Conservation (phyloP, 2,113 vertebrate genomes). For the Machaerirhynchus nigripectus region DNA sequence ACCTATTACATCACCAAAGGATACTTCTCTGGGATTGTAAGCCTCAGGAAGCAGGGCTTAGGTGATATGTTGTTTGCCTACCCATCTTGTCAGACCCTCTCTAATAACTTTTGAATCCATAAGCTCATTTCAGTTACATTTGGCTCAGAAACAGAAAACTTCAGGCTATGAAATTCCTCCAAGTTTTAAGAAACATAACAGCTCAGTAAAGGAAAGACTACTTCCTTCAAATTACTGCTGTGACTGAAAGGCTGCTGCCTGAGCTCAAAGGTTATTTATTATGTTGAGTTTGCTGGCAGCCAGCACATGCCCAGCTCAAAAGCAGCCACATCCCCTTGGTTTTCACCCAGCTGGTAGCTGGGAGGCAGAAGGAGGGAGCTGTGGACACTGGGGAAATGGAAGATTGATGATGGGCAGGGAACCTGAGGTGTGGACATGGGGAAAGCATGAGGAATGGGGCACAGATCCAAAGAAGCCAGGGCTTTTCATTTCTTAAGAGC, state of each 20-base stretch:
- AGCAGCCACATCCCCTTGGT: conserved; percentile 2
- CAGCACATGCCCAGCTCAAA: not conserved
- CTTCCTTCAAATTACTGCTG: not conserved
- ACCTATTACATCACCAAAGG: not conserved
- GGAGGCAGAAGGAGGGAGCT: not conserved
- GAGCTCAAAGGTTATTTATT: conserved; percentile 32
- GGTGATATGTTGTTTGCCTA: not conserved
- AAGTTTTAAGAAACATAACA: not conserved
- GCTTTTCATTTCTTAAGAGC: not conserved
- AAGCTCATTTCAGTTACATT: not conserved
- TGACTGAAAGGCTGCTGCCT: not conserved
- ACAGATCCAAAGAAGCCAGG: not conserved
- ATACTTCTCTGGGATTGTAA: not conserved
- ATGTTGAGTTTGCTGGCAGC: conserved; percentile 3
- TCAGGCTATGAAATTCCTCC: not conserved
- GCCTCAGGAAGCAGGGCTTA: not conserved
- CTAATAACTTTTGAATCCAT: not conserved
- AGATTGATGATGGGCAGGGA: not conserved
- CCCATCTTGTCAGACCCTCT: not conserved
- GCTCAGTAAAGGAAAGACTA: not conserved
- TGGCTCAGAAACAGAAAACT: not conserved
- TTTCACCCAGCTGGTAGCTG: not conserved
- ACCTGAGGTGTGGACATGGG: not conserved
- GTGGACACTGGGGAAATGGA: not conserved
- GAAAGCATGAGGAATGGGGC: not conserved